Percentiles rank a stretch among this genome's conserved stretches.
These are phyloP conservation scores for Aromia moschata DNA, from an alignment of 2,888 invertebrate species.

Conservation along the genomic window DNA sequence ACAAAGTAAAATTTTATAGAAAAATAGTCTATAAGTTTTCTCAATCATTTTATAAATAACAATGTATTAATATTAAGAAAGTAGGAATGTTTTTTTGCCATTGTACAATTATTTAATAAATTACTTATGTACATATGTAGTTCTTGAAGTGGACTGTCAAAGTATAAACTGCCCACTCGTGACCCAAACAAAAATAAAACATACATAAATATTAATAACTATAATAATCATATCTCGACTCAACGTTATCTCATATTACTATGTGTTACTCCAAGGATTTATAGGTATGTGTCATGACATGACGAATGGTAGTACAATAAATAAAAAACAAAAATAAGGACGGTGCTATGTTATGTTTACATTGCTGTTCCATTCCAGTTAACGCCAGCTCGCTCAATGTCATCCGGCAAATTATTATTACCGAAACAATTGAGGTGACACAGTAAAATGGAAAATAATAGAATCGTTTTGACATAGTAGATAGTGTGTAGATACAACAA, in stretches of 20 bases:
- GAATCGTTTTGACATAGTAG: conserved; percentile 12
- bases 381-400: background rate
- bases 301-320: background rate
- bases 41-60: no score
- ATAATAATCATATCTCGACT: no score
- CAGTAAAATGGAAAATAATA: conserved; percentile 9
- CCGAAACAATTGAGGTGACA: conserved; percentile 6
- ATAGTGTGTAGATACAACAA: background rate
- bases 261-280: background rate
- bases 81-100: no score
- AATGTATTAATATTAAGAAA: no score
- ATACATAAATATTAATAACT: no score
- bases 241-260: background rate
- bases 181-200: no score
- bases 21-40: no score
- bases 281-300: background rate
- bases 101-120: no score
- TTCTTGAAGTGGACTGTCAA: no score
- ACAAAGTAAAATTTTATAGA: no score
- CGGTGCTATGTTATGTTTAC: background rate
- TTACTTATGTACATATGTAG: no score
- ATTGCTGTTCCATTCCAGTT: background rate
- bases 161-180: no score
- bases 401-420: background rate
- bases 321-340: background rate